Conservation (phyloP, 2,888 invertebrate genomes). For the Pseudococcus viburni region DNA sequence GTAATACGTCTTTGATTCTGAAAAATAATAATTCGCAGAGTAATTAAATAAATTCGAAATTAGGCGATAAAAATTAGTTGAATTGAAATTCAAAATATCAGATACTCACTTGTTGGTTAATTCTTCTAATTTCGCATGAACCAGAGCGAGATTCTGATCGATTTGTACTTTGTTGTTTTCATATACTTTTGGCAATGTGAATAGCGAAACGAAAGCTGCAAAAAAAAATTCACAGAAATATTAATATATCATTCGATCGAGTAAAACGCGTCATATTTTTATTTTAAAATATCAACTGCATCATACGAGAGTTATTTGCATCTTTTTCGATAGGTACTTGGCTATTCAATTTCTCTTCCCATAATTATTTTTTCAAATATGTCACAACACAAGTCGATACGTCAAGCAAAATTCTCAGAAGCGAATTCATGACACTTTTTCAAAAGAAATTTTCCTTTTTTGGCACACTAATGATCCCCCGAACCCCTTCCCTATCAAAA, state of each 20-base stretch:
- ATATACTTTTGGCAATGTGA: slow-evolving; percentile 96
- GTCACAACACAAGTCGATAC: too few relatives aligned
- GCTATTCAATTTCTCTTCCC: neutral
- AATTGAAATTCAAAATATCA: neutral
- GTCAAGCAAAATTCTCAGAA: too few relatives aligned
- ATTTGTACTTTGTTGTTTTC: slow-evolving; percentile 95
- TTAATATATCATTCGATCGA: neutral
- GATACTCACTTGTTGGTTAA: slow-evolving; percentile 87
- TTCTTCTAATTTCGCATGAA: slow-evolving; percentile 89
- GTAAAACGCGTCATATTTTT: neutral
- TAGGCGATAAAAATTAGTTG: too few relatives aligned
- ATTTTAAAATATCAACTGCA: neutral
- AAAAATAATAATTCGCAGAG: neutral
- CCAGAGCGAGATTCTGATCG: slow-evolving; percentile 90
- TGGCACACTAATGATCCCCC: too few relatives aligned
- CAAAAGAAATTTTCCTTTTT: too few relatives aligned
- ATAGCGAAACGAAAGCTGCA: slow-evolving; percentile 91
- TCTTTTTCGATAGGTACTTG: neutral
- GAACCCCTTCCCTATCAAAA: too few relatives aligned
- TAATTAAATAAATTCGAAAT: neutral
- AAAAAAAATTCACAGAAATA: slow-evolving; percentile 69
- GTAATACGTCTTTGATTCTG: slow-evolving; percentile 64
- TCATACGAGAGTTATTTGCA: neutral
- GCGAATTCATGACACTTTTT: too few relatives aligned
- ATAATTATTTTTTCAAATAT: too few relatives aligned